These are phyloP conservation scores for Brevipalpus yothersi DNA, from an alignment of 1,140 invertebrate species.

Conservation along the genomic window DNA sequence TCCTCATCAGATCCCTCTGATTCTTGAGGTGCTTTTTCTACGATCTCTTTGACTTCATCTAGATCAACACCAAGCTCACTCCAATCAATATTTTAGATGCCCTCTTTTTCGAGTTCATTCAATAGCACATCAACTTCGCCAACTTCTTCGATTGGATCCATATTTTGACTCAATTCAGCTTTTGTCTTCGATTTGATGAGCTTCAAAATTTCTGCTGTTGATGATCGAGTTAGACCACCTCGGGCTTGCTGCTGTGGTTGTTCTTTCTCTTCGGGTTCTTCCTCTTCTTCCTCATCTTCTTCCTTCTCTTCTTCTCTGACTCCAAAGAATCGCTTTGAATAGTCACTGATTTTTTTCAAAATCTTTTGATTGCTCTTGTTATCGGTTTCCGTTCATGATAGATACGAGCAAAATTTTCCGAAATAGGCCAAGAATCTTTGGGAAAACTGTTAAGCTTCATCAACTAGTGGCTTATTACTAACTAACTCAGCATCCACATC, in stretches of 20 bases:
- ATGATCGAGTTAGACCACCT: slow-evolving; percentile 6
- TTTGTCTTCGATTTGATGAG: slow-evolving; percentile 9
- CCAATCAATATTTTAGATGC: slow-evolving; percentile 10
- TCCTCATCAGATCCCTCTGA: not conserved
- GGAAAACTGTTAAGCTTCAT: too few relatives aligned
- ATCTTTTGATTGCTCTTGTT: not conserved
- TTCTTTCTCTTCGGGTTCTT: not conserved
- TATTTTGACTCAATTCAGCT: not conserved
- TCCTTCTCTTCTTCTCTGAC: not conserved
- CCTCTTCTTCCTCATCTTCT: slow-evolving; percentile 11
- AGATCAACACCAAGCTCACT: slow-evolving; percentile 1
- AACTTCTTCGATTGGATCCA: slow-evolving; percentile 9
- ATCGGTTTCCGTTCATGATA: too few relatives aligned
- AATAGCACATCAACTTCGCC: slow-evolving; percentile 7
- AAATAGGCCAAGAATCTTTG: too few relatives aligned
- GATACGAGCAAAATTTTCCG: too few relatives aligned
- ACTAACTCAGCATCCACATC: too few relatives aligned
- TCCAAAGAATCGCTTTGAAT: too few relatives aligned
- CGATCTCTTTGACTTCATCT: slow-evolving; percentile 8
- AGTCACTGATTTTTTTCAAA: not conserved
- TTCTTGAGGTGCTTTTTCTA: slow-evolving; percentile 1
- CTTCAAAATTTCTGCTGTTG: slow-evolving; percentile 6
- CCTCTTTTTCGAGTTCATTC: slow-evolving; percentile 6
- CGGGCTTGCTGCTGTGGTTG: not conserved
- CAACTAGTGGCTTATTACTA: too few relatives aligned